Evolutionary conservation across 1,140 invertebrate genomes (phyloP).

Genomic region (Paramacrobiotus metropolitanus): DNA sequence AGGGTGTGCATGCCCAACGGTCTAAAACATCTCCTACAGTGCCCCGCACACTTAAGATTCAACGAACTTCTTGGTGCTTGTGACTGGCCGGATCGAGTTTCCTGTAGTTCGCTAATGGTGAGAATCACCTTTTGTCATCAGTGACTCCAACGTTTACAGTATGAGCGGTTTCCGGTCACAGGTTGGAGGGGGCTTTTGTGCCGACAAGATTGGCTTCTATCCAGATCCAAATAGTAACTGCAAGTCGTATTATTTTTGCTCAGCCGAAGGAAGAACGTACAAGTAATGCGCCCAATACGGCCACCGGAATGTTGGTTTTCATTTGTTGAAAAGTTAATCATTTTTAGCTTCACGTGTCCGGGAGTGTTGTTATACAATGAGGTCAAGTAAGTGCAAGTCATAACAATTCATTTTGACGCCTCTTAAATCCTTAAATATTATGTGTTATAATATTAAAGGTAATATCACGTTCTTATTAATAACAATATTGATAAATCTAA

Average conservation of each 20-base stretch:
- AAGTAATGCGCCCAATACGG: too few species aligned
- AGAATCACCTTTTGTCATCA: too few species aligned
- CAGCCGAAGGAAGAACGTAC: not conserved
- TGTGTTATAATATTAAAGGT: not conserved
- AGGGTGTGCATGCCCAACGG: constrained; percentile 2
- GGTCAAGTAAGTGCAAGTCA: not conserved
- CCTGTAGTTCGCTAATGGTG: not conserved
- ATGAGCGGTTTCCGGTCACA: too few species aligned
- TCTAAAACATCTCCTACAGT: not conserved
- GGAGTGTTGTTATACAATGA: constrained; percentile 1
- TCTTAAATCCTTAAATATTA: not conserved
- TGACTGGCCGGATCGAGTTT: not conserved
- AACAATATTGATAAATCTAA: too few species aligned
- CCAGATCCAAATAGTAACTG: not conserved
- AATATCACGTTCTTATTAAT: not conserved
- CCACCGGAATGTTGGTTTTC: too few species aligned
- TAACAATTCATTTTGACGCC: not conserved
- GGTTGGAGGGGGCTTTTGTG: not conserved
- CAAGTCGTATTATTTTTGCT: not conserved
- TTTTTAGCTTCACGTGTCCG: not conserved
- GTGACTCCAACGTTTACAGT: too few species aligned
- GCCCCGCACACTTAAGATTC: constrained; percentile 1
- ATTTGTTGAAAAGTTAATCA: not conserved
- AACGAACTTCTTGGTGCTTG: not conserved
- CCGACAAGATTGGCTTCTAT: constrained; percentile 5